Evolutionary conservation across 2,113 vertebrate species (phyloP).

Genomic region (Nycticebus coucang): DNA sequence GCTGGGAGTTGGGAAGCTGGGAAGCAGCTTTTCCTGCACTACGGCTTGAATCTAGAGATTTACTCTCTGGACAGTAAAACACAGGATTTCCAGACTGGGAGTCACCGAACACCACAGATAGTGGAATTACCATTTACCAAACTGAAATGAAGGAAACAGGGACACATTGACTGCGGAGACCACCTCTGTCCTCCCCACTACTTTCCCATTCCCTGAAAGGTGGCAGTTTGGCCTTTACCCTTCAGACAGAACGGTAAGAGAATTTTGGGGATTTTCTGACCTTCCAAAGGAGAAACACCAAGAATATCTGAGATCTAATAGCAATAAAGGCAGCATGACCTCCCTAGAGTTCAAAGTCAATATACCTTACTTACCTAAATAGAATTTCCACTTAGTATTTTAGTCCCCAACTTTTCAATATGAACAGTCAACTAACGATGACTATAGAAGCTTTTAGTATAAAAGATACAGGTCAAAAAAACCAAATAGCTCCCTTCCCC

Average conservation of each 20-base stretch:
- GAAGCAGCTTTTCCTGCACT: not conserved
- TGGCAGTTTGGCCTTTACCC: not conserved
- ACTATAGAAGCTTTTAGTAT: not conserved
- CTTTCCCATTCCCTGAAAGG: not conserved
- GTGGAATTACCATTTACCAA: not conserved
- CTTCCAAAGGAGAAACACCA: not conserved
- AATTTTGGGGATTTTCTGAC: not conserved
- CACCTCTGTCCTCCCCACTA: not conserved
- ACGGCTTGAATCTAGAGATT: not conserved
- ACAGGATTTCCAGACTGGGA: not conserved
- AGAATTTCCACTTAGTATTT: conserved; percentile 41
- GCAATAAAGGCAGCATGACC: not conserved
- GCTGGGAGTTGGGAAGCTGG: not conserved
- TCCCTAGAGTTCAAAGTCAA: conserved; percentile 6
- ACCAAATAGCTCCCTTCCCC: not conserved
- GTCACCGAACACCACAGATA: not conserved
- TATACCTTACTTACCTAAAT: not conserved
- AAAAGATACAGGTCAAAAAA: conserved; percentile 10
- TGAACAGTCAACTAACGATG: not conserved
- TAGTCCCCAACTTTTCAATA: not conserved
- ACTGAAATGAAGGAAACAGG: not conserved
- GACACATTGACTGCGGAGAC: not conserved
- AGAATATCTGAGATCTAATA: not conserved
- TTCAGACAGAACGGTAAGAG: not conserved
- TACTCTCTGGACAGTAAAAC: not conserved